phyloP scores from a whole-genome alignment of 2,888 invertebrate species.

The Drosophila sordidula region DNA sequence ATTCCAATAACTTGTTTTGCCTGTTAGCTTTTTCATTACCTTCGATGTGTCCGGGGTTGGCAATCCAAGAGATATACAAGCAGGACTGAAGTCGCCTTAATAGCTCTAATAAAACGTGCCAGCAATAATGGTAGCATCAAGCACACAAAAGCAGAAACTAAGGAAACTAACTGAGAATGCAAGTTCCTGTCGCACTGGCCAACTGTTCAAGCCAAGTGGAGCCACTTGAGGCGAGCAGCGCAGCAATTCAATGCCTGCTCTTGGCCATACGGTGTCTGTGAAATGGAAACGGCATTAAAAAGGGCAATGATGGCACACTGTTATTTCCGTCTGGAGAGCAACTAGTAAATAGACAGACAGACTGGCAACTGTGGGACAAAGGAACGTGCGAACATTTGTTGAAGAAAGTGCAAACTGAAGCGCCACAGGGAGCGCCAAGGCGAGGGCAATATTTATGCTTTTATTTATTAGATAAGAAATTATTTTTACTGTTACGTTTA shows the following conservation, averaged over 20 bases:
- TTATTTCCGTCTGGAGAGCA: conserved; percentile 73
- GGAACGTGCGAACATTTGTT: conserved; percentile 15
- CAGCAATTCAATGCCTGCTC: not conserved
- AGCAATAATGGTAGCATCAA: conserved; percentile 46
- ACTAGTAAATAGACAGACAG: conserved; percentile 35
- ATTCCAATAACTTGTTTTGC: not conserved
- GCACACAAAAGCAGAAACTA: conserved; percentile 14
- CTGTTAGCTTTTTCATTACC: not conserved
- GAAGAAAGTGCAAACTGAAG: conserved; percentile 36
- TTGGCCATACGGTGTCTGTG: conserved; percentile 1
- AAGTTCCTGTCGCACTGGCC: conserved; percentile 17
- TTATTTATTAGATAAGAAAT: conserved; percentile 64
- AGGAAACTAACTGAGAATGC: conserved; percentile 15
- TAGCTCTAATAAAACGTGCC: conserved; percentile 68
- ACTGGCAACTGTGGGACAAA: conserved; percentile 11
- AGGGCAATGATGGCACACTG: conserved; percentile 61
- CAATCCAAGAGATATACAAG: conserved; percentile 14
- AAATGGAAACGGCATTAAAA: conserved; percentile 43
- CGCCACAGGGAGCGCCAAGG: conserved; percentile 21
- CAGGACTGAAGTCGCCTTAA: conserved; percentile 50
- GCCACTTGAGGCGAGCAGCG: conserved; percentile 31
- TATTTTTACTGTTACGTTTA: conserved; percentile 58
- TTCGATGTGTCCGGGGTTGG: conserved; percentile 1
- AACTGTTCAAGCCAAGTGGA: conserved; percentile 31
- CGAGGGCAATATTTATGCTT: conserved; percentile 56